Percentiles rank a stretch among this genome's conserved stretches.
These are phyloP conservation scores for Aethina tumida DNA, from an alignment of 1,140 invertebrate species.

Conservation along the genomic window DNA sequence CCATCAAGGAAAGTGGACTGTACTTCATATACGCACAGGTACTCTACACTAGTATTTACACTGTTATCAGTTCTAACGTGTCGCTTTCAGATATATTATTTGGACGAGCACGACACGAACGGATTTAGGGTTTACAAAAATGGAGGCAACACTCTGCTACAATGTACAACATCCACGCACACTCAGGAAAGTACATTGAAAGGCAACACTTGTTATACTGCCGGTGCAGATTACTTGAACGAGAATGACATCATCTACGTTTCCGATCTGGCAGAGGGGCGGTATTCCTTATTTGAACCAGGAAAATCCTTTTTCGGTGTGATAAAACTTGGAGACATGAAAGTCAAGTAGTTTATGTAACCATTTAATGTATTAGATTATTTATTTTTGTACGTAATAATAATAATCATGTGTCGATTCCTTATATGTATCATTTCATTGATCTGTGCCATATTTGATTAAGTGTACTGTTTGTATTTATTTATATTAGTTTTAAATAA, in stretches of 20 bases:
- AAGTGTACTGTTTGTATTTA: too few species aligned
- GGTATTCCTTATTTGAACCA: conserved; percentile 58
- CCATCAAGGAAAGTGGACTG: conserved; percentile 46
- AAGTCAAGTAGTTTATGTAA: conserved; percentile 28
- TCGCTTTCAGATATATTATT: conserved; percentile 46
- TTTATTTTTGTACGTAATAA: too few species aligned
- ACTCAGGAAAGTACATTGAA: conserved; percentile 34
- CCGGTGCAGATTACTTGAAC: conserved; percentile 51
- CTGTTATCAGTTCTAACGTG: conserved; percentile 1
- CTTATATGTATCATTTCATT: too few species aligned
- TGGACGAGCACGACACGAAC: conserved; percentile 53
- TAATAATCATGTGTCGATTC: too few species aligned
- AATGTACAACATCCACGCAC: conserved; percentile 47
- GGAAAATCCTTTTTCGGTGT: conserved; percentile 73
- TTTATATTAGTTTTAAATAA: too few species aligned
- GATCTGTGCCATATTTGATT: too few species aligned
- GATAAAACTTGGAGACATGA: conserved; percentile 55
- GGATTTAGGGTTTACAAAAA: conserved; percentile 50
- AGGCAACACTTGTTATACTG: conserved; percentile 62
- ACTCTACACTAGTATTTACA: conserved; percentile 10
- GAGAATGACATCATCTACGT: conserved; percentile 53
- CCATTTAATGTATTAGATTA: too few species aligned
- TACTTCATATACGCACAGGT: conserved; percentile 59
- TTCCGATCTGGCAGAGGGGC: conserved; percentile 53
- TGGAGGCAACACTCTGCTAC: conserved; percentile 42